Base-by-base conservation (phyloP, 2,888 invertebrate species). In the Gastracanthus pulcherrimus region DNA sequence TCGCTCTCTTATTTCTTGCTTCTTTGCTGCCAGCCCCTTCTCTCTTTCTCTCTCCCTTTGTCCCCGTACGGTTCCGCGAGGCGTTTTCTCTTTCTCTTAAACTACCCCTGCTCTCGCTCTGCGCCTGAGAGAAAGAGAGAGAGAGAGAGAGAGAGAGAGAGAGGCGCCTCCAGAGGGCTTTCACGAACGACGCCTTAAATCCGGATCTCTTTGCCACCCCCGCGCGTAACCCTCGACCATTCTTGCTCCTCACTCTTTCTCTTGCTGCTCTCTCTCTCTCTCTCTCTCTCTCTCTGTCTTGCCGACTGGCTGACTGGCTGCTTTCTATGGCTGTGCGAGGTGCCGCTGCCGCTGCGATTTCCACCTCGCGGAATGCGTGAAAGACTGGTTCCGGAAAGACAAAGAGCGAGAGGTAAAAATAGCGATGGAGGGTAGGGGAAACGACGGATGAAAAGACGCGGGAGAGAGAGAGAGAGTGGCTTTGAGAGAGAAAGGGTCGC, bases 1-100 rank as follows among this genome's bases (percentile, higher is more conserved):
- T 84, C 51, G 83, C 85, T 86, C 86, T 70, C 48, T 74, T 69
- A 74, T 74, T 81, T 62, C 62, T 51, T 19, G 48, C 66, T 82
- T 80, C 76, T 82, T 80, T 79, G 71, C 62, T 29, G 51, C 26
- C 36, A 48, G 71, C 41, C 72, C 58, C n/a, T 29, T 1, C 76
- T 67, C 70, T 75, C 74, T 78, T 84, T 80, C 69, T 77, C 81
- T 45, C 26, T 58, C n/a, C n/a, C 55, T 70, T 81, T 76, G 79
- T 82, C 87, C 79, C 69, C 69, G 76, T 66, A 71, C 75, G 23
- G 26, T 36, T 62, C 60, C 62, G 51, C 26, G 87, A 87, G 86
- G 88, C 89, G 89, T 90, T 91, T 90, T 91, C 90, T 90, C 90
- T 90, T 89, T 90, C 90, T 91, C 90, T 90, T 89, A 90, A 90